phyloP scores from a whole-genome alignment of 2,888 invertebrate genomes.

The Acleris laterana region DNA sequence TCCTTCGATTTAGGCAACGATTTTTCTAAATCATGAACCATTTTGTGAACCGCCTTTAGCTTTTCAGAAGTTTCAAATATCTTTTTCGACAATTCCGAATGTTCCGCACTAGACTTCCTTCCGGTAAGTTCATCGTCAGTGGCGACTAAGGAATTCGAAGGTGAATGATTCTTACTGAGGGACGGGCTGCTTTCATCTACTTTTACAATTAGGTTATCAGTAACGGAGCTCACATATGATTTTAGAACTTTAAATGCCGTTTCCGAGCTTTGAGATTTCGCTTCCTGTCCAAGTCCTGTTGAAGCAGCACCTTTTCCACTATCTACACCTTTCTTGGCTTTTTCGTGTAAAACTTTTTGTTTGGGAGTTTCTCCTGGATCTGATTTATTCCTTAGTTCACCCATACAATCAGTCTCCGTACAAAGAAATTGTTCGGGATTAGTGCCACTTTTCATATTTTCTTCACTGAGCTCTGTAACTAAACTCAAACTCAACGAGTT shows the following conservation, averaged over 20 bases:
- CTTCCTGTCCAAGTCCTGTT: conserved; percentile 45
- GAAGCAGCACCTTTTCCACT: conserved; percentile 55
- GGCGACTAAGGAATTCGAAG: conserved; percentile 49
- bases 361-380: conserved; percentile 65
- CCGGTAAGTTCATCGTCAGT: conserved; percentile 68
- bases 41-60: conserved; percentile 77
- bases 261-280: conserved; percentile 52
- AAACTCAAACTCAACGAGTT: conserved; percentile 76
- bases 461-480: conserved; percentile 72
- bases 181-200: conserved; percentile 53
- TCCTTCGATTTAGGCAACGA: conserved; percentile 75
- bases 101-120: conserved; percentile 70
- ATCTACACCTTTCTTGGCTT: conserved; percentile 65
- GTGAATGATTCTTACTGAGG: conserved; percentile 52
- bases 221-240: conserved; percentile 41
- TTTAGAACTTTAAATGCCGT: conserved; percentile 51
- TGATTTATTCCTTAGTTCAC: conserved; percentile 64
- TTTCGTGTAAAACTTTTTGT: conserved; percentile 62
- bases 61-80: conserved; percentile 81
- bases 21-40: conserved; percentile 77
- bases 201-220: conserved; percentile 53
- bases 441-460: conserved; percentile 75
- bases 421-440: conserved; percentile 76
- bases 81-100: conserved; percentile 79
- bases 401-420: conserved; percentile 78